Evolutionary conservation across 2,113 vertebrate genomes (phyloP).

Genomic region (Tachuris rubrigastra): DNA sequence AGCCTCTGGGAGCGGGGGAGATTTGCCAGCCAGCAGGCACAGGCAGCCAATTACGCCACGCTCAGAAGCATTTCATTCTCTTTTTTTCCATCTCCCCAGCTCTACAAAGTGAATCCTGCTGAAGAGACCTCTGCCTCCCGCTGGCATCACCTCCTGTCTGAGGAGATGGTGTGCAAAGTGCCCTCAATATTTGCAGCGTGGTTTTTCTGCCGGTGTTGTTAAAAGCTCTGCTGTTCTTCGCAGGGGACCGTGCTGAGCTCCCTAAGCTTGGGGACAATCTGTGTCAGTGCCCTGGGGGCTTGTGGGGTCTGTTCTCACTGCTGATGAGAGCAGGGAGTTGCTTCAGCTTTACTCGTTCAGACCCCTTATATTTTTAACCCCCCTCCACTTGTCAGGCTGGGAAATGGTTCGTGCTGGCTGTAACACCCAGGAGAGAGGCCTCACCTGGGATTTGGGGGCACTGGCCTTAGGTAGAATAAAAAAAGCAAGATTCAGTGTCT

Average conservation of each 20-base stretch:
- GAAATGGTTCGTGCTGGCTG: not conserved
- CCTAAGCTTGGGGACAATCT: not conserved
- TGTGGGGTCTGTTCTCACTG: not conserved
- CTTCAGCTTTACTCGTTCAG: not conserved
- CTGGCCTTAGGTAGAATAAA: too few relatives aligned
- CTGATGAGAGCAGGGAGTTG: not conserved
- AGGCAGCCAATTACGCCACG: not conserved
- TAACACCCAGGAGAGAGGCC: not conserved
- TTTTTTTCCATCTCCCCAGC: not conserved
- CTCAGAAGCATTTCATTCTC: not conserved
- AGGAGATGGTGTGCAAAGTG: not conserved
- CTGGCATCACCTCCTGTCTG: not conserved
- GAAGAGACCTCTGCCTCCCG: not conserved
- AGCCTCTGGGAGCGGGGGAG: not conserved
- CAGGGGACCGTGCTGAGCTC: accelerated
- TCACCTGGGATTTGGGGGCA: not conserved
- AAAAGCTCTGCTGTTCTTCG: not conserved
- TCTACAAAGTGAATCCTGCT: not conserved
- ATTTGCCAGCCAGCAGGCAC: conserved; percentile 8
- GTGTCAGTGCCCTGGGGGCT: not conserved
- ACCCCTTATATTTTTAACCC: accelerated
- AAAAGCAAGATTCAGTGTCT: not conserved
- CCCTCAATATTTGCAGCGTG: accelerated
- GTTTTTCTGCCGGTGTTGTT: accelerated
- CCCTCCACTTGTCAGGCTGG: not conserved